phyloP scores from a whole-genome alignment of 2,888 invertebrate genomes.

The Ptilodon capucinus region DNA sequence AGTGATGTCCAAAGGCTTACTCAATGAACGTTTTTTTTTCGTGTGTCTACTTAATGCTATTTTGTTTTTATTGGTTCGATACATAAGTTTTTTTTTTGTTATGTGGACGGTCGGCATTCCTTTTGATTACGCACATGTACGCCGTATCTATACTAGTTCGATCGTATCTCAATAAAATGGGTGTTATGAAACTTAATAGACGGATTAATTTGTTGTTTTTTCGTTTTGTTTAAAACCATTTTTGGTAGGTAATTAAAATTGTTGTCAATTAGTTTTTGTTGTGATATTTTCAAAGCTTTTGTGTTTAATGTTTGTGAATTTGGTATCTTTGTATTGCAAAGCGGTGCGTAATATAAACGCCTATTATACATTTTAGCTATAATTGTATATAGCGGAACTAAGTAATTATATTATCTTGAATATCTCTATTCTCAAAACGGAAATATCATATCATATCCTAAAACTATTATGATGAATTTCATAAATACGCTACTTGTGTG shows the following conservation, averaged over 20 bases:
- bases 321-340: too few species aligned
- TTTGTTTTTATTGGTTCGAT: conserved; percentile 75
- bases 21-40: conserved; percentile 59
- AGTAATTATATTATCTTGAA: conserved; percentile 47
- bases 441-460: conserved; percentile 72
- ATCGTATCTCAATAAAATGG: conserved; percentile 72
- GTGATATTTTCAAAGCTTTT: not conserved
- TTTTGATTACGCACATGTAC: conserved; percentile 58
- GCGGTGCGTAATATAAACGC: too few species aligned
- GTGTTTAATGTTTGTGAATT: too few species aligned
- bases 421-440: conserved; percentile 64
- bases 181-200: conserved; percentile 73
- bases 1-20: conserved; percentile 52
- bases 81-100: conserved; percentile 68
- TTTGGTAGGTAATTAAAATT: conserved; percentile 62
- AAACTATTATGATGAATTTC: conserved; percentile 51
- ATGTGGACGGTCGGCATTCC: conserved; percentile 64
- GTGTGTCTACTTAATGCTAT: conserved; percentile 72
- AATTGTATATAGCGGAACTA: conserved; percentile 51
- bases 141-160: conserved; percentile 39
- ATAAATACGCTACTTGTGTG: conserved; percentile 56
- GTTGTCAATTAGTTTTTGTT: conserved; percentile 31
- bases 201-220: conserved; percentile 53
- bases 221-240: conserved; percentile 38
- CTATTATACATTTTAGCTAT: conserved; percentile 6